A percentile compares a stretch with the other conserved stretches of the same genome.
Conservation (phyloP, 2,113 vertebrate genomes). For the Gymnarchus niloticus region DNA sequence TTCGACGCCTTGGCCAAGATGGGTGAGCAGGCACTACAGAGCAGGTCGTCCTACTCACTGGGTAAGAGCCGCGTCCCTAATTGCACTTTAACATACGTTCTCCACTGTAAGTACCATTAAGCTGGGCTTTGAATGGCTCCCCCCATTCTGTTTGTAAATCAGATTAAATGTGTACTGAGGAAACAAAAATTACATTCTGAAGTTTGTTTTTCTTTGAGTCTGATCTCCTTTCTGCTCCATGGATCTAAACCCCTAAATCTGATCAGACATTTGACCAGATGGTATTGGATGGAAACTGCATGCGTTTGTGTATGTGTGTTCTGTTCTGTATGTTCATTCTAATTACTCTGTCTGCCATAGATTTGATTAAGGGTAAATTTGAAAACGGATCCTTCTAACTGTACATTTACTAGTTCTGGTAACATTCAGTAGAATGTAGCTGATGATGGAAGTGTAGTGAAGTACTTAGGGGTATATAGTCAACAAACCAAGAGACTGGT, state of each 20-base stretch:
- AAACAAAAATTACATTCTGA: not conserved
- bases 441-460: not conserved
- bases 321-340: not conserved
- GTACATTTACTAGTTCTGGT: not conserved
- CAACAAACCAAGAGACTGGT: not conserved
- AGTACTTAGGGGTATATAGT: not conserved
- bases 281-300: not conserved
- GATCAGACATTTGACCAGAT: not conserved
- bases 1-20: constrained; percentile 82
- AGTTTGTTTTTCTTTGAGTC: not conserved
- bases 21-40: constrained; percentile 78
- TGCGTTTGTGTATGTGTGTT: not conserved
- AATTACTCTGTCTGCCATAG: not conserved
- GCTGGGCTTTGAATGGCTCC: not conserved
- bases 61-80: constrained; percentile 61
- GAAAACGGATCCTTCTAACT: not conserved
- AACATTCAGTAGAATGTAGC: not conserved
- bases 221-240: not conserved
- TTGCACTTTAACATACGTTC: not conserved
- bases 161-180: not conserved
- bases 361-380: not conserved
- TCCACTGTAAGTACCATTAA: not conserved
- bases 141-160: too few relatives aligned
- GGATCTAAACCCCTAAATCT: not conserved
- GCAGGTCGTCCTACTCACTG: constrained; percentile 68